Conservation (phyloP, 2,888 invertebrate species). For the Caenorhabditis macrosperma region DNA sequence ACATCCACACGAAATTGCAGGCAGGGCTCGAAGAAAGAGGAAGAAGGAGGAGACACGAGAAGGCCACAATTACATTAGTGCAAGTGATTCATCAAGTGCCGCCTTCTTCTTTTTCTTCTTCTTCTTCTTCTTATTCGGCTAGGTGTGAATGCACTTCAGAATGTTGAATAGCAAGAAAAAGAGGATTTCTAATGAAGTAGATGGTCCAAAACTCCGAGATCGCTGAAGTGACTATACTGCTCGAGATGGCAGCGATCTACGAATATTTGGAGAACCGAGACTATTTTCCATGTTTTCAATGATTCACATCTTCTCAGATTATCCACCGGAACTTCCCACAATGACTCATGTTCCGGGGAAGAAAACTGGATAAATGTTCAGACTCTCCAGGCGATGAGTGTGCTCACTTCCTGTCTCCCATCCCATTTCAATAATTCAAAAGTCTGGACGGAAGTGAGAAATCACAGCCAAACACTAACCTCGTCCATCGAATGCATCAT, state of each 20-base stretch:
- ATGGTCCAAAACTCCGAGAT: not conserved
- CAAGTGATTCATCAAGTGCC: conserved; percentile 58
- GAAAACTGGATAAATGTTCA: too few relatives aligned
- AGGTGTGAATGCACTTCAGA: conserved; percentile 4
- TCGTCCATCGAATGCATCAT: conserved; percentile 50
- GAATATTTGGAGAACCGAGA: too few relatives aligned
- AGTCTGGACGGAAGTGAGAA: not conserved
- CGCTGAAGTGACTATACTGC: too few relatives aligned
- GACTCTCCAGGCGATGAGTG: too few relatives aligned
- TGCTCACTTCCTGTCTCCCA: not conserved
- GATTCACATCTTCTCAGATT: too few relatives aligned
- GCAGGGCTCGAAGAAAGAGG: not conserved
- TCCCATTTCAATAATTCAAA: conserved; percentile 19
- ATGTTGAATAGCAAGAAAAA: not conserved
- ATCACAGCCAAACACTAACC: conserved; percentile 19
- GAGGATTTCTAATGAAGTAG: not conserved
- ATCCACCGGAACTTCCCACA: too few relatives aligned
- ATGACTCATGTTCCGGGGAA: too few relatives aligned
- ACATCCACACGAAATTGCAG: not conserved
- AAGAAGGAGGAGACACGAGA: not conserved
- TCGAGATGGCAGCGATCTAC: too few relatives aligned
- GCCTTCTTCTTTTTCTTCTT: conserved; percentile 28
- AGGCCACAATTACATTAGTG: conserved; percentile 56
- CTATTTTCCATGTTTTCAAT: too few relatives aligned
- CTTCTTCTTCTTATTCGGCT: not conserved